These are phyloP conservation scores for Brevipalpus yothersi DNA, from an alignment of 1,140 invertebrate genomes.

Conservation along the genomic window DNA sequence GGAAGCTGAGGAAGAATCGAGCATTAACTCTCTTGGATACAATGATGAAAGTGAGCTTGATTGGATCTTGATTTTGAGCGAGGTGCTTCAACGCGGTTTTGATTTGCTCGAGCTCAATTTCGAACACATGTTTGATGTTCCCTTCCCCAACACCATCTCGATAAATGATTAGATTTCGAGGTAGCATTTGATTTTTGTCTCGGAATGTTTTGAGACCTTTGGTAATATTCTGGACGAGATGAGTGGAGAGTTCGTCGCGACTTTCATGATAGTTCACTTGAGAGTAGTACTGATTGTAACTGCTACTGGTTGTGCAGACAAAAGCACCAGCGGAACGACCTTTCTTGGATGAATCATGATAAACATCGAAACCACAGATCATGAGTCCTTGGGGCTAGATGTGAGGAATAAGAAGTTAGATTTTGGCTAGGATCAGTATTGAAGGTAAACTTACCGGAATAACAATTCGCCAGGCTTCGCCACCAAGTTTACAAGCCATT, in stretches of 20 bases:
- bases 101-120: slow-evolving; percentile 17
- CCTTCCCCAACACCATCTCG: slow-evolving; percentile 27
- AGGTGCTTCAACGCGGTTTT: slow-evolving; percentile 11
- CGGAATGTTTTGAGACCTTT: slow-evolving; percentile 18
- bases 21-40: slow-evolving; percentile 32
- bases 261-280: slow-evolving; percentile 7
- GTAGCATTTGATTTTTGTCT: slow-evolving; percentile 17
- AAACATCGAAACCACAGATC: slow-evolving; percentile 21
- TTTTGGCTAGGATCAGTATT: too few species aligned
- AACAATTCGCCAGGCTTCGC: slow-evolving; percentile 28
- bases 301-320: slow-evolving; percentile 24
- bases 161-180: slow-evolving; percentile 23
- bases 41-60: slow-evolving; percentile 13
- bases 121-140: slow-evolving; percentile 19
- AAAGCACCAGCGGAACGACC: slow-evolving; percentile 21
- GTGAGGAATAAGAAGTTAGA: not conserved
- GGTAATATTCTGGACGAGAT: slow-evolving; percentile 16
- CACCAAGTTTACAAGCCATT: slow-evolving; percentile 32
- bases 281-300: slow-evolving; percentile 45
- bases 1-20: slow-evolving; percentile 19
- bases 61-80: not conserved
- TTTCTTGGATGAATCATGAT: slow-evolving; percentile 20
- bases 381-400: not conserved
- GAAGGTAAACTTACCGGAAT: slow-evolving; percentile 22
- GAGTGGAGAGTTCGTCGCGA: slow-evolving; percentile 12